A percentile compares a stretch with the other conserved stretches of the same genome.
Evolutionary conservation across 2,113 vertebrate species (phyloP).

Genomic region (Bufo gargarizans): DNA sequence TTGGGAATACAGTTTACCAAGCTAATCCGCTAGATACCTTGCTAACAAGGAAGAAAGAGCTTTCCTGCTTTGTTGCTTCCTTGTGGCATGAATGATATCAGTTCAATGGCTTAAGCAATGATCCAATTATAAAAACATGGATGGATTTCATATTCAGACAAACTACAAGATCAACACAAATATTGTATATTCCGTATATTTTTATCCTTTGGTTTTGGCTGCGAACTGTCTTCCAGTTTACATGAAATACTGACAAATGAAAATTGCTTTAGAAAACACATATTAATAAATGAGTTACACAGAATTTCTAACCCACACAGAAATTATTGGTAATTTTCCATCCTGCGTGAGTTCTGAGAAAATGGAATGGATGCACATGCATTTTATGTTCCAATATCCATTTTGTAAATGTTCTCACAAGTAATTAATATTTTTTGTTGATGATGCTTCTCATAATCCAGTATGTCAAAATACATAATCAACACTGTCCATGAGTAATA

Average conservation of each 20-base stretch:
- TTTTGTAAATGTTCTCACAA: background rate
- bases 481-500: too few species aligned
- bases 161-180: background rate
- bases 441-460: too few species aligned
- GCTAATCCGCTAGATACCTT: slow-evolving; percentile 56
- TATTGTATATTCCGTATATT: slow-evolving; percentile 1
- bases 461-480: too few species aligned
- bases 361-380: background rate
- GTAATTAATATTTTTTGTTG: background rate
- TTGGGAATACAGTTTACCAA: slow-evolving; percentile 55
- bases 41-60: slow-evolving; percentile 52
- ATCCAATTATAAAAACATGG: slow-evolving; percentile 53
- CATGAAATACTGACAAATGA: background rate
- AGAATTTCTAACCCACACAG: background rate
- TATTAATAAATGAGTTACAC: background rate
- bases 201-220: slow-evolving; percentile 3
- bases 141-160: slow-evolving; percentile 26
- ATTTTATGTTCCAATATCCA: background rate
- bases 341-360: background rate
- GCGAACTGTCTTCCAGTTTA: background rate
- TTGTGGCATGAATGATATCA: slow-evolving; percentile 49
- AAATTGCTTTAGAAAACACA: background rate
- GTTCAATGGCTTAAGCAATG: slow-evolving; percentile 51
- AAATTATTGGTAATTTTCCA: background rate
- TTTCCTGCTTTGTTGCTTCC: slow-evolving; percentile 51